Evolutionary conservation across 2,797 vertebrate genomes (phyloP).

Genomic region (Gila robusta): DNA sequence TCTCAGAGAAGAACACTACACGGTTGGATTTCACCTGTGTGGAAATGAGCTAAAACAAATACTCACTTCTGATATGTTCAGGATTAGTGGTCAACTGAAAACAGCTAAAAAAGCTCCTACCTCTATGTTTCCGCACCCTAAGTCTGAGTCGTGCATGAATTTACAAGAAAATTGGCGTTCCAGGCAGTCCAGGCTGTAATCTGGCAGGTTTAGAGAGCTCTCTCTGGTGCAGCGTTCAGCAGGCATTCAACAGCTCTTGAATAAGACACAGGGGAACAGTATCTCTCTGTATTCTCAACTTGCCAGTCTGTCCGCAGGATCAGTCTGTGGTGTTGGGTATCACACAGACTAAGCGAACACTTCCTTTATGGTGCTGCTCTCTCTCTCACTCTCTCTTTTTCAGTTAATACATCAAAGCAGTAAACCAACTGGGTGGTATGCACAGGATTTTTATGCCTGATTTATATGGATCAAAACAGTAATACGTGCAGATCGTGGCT

Average conservation of each 20-base stretch:
- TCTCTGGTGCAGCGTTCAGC: slow-evolving; percentile 45
- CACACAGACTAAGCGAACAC: slow-evolving; percentile 56
- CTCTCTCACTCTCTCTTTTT: slow-evolving; percentile 46
- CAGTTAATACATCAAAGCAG: slow-evolving; percentile 45
- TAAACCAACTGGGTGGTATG: slow-evolving; percentile 41
- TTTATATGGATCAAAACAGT: slow-evolving; percentile 1
- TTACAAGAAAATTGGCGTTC: neutral
- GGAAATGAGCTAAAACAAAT: neutral
- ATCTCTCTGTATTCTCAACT: slow-evolving; percentile 57
- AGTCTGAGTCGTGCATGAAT: slow-evolving; percentile 7
- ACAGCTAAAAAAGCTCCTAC: slow-evolving; percentile 39
- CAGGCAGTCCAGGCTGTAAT: slow-evolving; percentile 32
- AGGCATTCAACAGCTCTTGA: slow-evolving; percentile 55
- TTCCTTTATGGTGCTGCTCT: slow-evolving; percentile 56
- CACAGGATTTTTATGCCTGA: slow-evolving; percentile 34
- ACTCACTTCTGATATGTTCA: neutral
- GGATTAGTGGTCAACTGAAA: neutral
- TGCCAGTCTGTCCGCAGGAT: slow-evolving; percentile 61
- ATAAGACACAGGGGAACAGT: slow-evolving; percentile 59
- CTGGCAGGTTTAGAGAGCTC: slow-evolving; percentile 51
- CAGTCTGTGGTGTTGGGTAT: slow-evolving; percentile 62
- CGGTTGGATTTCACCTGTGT: neutral
- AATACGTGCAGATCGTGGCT: neutral
- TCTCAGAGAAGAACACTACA: neutral
- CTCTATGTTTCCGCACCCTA: slow-evolving; percentile 6